phyloP scores from a whole-genome alignment of 1,140 invertebrate genomes.

The Oncopeltus fasciatus region DNA sequence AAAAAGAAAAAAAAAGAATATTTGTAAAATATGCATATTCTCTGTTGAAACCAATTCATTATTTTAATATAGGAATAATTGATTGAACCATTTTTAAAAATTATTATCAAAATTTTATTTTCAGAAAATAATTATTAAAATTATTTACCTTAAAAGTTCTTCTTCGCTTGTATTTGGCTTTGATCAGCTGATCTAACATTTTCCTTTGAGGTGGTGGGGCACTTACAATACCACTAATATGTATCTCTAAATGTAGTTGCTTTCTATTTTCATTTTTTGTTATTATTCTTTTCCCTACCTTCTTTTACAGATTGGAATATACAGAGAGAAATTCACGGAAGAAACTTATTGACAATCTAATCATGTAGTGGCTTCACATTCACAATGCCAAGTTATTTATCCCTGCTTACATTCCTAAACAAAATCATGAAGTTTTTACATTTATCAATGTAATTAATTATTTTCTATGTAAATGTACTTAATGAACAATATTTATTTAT shows the following conservation, averaged over 20 bases:
- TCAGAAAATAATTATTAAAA: neutral
- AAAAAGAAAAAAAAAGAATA: too few species aligned
- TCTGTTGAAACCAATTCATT: too few species aligned
- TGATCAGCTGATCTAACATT: neutral
- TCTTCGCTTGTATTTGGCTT: neutral
- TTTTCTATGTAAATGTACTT: too few species aligned
- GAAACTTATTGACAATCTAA: constrained; percentile 20
- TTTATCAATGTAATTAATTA: too few species aligned
- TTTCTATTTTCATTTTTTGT: neutral
- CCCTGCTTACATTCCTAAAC: neutral
- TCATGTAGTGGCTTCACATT: neutral
- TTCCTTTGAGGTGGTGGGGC: neutral
- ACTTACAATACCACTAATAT: neutral
- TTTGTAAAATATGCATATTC: too few species aligned
- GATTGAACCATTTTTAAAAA: too few species aligned
- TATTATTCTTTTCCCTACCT: neutral
- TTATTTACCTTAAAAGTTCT: neutral
- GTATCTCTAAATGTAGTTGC: neutral
- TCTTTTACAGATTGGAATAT: constrained; percentile 24
- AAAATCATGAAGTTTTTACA: too few species aligned
- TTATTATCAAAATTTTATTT: too few species aligned
- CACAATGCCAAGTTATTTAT: neutral
- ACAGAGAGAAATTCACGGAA: constrained; percentile 24
- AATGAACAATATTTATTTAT: too few species aligned
- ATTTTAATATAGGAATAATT: too few species aligned